Evolutionary conservation across 92 coral and sea anemone species (phyloP).

Genomic region (Palythoa heliodiscus): DNA sequence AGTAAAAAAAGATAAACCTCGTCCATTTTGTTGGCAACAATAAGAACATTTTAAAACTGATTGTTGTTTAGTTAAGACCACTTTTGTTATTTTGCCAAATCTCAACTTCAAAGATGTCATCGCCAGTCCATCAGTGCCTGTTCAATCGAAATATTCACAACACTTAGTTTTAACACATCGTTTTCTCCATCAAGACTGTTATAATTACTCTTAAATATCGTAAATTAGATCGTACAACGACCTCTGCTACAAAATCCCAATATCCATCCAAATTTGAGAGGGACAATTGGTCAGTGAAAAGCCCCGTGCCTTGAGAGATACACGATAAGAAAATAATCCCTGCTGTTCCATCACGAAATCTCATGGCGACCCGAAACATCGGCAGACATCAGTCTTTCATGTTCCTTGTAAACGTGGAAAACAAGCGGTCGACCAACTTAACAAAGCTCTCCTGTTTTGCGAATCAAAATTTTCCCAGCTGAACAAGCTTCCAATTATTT

Average conservation of each 20-base stretch:
- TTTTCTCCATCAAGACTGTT: slow-evolving; percentile 14
- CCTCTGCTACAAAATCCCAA: slow-evolving; percentile 1
- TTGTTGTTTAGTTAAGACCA: background rate
- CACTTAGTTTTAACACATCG: slow-evolving; percentile 2
- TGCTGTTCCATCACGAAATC: slow-evolving; percentile 33
- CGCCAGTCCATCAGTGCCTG: background rate
- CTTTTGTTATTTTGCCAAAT: slow-evolving; percentile 24
- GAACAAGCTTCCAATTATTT: background rate
- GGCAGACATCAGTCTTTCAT: background rate
- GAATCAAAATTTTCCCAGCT: slow-evolving; percentile 22
- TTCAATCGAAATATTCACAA: background rate
- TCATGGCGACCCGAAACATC: background rate
- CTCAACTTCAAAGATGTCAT: slow-evolving; percentile 7
- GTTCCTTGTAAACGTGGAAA: background rate
- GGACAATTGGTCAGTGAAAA: background rate
- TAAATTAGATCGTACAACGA: background rate
- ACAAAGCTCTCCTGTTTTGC: background rate
- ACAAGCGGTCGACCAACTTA: background rate
- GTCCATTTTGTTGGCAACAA: background rate
- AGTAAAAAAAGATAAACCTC: background rate
- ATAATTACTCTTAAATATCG: slow-evolving; percentile 6
- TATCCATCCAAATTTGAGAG: background rate
- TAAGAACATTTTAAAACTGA: background rate
- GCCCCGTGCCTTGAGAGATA: slow-evolving; percentile 28
- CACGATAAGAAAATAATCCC: slow-evolving; percentile 7